Evolutionary conservation across 2,113 vertebrate genomes (phyloP).

Genomic region (Enhydra lutris): DNA sequence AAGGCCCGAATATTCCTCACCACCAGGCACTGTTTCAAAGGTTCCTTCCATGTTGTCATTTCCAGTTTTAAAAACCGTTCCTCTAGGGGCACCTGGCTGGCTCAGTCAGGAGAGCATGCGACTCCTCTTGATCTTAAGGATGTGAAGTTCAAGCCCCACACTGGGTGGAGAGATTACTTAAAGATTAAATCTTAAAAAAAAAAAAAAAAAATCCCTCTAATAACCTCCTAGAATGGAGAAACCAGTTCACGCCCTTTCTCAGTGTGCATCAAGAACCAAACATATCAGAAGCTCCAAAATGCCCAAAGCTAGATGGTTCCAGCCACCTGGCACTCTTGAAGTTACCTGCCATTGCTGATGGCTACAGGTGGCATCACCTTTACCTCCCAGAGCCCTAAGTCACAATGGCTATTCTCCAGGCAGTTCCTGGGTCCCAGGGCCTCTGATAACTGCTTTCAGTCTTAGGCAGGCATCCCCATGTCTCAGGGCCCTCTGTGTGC

Average conservation of each 20-base stretch:
- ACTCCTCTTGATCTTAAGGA: neutral
- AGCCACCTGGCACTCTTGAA: neutral
- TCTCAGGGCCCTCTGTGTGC: neutral
- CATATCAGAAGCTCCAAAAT: neutral
- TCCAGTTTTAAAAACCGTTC: neutral
- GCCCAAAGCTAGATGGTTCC: neutral
- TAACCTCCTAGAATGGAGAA: neutral
- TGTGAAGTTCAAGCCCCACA: neutral
- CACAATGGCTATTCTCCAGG: neutral
- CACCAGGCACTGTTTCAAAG: neutral
- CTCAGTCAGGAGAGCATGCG: neutral
- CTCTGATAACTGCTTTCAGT: neutral
- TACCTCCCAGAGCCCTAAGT: neutral
- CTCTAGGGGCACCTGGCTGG: neutral
- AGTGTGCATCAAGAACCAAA: neutral
- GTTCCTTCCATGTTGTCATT: neutral
- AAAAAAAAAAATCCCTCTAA: neutral
- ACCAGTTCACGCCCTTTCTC: rapidly evolving
- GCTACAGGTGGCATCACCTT: neutral
- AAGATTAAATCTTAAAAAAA: neutral
- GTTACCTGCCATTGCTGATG: neutral
- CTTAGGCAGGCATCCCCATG: neutral
- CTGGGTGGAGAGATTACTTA: neutral
- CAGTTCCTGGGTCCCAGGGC: neutral
- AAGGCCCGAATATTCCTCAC: neutral